Evolutionary conservation across 2,888 invertebrate genomes (phyloP).

Genomic region (Clivina fossor): DNA sequence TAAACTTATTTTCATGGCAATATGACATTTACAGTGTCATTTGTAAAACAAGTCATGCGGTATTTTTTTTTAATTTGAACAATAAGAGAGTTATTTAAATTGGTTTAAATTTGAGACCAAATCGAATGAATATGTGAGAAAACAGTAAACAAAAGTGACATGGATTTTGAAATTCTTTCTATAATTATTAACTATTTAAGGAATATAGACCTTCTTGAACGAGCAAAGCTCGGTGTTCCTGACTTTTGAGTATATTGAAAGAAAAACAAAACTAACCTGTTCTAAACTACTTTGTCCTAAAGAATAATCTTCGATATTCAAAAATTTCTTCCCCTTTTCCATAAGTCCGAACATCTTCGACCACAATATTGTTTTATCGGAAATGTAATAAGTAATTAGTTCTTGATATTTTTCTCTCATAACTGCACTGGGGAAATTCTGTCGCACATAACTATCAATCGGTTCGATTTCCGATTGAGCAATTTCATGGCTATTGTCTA

Average conservation of each 20-base stretch:
- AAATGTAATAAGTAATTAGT: conserved; percentile 70
- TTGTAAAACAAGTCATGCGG: too few species aligned
- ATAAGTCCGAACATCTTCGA: conserved; percentile 75
- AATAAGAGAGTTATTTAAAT: too few species aligned
- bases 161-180: too few species aligned
- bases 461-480: conserved; percentile 30
- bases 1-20: too few species aligned
- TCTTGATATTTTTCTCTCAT: conserved; percentile 71
- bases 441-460: conserved; percentile 41
- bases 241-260: not conserved
- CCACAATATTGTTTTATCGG: conserved; percentile 64
- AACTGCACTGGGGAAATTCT: conserved; percentile 47
- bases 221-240: not conserved
- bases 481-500: conserved; percentile 29
- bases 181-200: too few species aligned
- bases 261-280: conserved; percentile 55
- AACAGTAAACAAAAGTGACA: too few species aligned
- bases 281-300: conserved; percentile 82
- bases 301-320: conserved; percentile 75
- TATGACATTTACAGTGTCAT: too few species aligned
- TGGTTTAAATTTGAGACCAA: too few species aligned
- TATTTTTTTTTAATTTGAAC: too few species aligned
- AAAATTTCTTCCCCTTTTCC: conserved; percentile 56
- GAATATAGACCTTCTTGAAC: too few species aligned
- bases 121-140: too few species aligned